A percentile compares a stretch with the other conserved stretches of the same genome.
These are phyloP conservation scores for Desoria tigrina DNA, from an alignment of 2,888 invertebrate species.

Conservation along the genomic window DNA sequence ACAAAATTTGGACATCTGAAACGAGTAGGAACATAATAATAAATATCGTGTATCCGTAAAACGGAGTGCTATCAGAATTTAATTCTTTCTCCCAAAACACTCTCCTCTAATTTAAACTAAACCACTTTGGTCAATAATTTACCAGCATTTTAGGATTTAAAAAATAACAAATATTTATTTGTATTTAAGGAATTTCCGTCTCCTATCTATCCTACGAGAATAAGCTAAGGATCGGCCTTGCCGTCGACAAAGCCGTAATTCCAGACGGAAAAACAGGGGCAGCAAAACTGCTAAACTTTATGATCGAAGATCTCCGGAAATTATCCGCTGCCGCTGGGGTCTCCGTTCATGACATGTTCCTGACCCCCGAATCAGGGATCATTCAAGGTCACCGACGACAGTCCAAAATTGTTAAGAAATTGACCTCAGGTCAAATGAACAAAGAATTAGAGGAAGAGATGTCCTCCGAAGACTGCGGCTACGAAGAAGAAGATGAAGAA, in stretches of 20 bases:
- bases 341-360: background rate
- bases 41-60: too few species aligned
- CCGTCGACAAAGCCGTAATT: slow-evolving; percentile 46
- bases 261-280: slow-evolving; percentile 40
- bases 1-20: too few species aligned
- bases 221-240: slow-evolving; percentile 45
- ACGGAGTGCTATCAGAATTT: too few species aligned
- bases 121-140: too few species aligned
- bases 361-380: background rate
- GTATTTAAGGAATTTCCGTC: slow-evolving; percentile 40
- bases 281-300: slow-evolving; percentile 31
- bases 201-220: slow-evolving; percentile 47
- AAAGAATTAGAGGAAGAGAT: slow-evolving; percentile 4
- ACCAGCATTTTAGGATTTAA: too few species aligned
- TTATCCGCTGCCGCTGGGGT: slow-evolving; percentile 21
- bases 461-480: slow-evolving; percentile 29
- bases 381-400: background rate
- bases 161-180: too few species aligned
- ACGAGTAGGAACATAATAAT: too few species aligned
- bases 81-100: too few species aligned
- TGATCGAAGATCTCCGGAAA: slow-evolving; percentile 35
- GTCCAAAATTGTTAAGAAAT: background rate
- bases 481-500: slow-evolving; percentile 28
- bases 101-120: too few species aligned
- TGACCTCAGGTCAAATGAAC: too few species aligned